Conservation (phyloP, 1,140 invertebrate species). For the Drosophila kohkoa region DNA sequence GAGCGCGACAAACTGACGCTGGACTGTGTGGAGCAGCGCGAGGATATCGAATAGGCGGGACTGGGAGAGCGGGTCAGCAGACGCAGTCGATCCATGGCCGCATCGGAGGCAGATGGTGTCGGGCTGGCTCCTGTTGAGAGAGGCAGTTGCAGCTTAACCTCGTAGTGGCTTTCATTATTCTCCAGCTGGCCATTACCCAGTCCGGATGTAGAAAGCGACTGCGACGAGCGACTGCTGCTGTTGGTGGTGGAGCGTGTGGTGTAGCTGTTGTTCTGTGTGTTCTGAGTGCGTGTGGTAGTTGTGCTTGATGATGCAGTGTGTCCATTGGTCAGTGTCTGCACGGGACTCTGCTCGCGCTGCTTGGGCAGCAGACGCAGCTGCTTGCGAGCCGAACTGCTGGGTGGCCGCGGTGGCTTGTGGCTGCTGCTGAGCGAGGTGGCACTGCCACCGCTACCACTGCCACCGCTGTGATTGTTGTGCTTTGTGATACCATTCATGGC, state of each 20-base stretch:
- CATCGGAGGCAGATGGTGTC: slow-evolving; percentile 1
- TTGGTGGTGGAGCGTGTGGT: slow-evolving; percentile 46
- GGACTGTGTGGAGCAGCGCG: slow-evolving; percentile 66
- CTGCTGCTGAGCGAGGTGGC: slow-evolving; percentile 60
- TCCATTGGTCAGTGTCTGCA: slow-evolving; percentile 60
- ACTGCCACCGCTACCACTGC: slow-evolving; percentile 48
- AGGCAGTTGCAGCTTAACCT: slow-evolving; percentile 78
- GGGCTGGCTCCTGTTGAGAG: slow-evolving; percentile 57
- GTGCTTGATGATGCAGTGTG: slow-evolving; percentile 16
- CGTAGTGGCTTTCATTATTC: slow-evolving; percentile 66
- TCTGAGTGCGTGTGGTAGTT: slow-evolving; percentile 19
- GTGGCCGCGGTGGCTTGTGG: slow-evolving; percentile 70
- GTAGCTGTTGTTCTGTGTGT: slow-evolving; percentile 32
- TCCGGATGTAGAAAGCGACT: slow-evolving; percentile 62
- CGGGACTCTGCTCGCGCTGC: slow-evolving; percentile 74
- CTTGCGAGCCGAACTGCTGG: slow-evolving; percentile 68
- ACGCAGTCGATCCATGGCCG: slow-evolving; percentile 57
- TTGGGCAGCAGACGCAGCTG: slow-evolving; percentile 72
- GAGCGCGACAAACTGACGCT: slow-evolving; percentile 29
- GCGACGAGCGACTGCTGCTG: slow-evolving; percentile 36
- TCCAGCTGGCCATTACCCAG: slow-evolving; percentile 50
- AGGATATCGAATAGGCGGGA: slow-evolving; percentile 70
- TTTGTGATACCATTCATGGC: slow-evolving; percentile 72
- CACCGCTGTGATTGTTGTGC: slow-evolving; percentile 56
- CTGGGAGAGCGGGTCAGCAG: slow-evolving; percentile 76